Conservation (phyloP, 2,113 vertebrate genomes). For the Nymphicus hollandicus region DNA sequence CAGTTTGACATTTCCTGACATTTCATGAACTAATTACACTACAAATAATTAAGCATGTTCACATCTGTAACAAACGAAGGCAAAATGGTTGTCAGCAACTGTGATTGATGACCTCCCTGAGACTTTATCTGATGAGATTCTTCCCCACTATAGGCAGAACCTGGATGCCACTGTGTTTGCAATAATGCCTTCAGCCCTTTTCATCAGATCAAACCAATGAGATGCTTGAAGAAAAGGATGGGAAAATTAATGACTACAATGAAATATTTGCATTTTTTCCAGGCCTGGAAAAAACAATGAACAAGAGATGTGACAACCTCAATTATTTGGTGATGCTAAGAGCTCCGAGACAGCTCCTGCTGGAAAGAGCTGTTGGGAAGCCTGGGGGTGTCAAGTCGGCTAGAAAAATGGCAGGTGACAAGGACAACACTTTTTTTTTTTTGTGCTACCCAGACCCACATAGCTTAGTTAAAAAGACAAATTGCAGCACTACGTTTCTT, state of each 20-base stretch:
- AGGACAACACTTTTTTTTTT: constrained; percentile 82
- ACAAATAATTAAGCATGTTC: constrained; percentile 93
- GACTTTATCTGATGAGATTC: constrained; percentile 87
- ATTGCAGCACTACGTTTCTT: constrained; percentile 79
- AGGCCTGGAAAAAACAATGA: constrained; percentile 83
- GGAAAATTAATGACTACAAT: constrained; percentile 99
- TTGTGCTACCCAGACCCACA: constrained; percentile 78
- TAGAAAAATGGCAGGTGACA: constrained; percentile 95
- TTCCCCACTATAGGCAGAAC: constrained; percentile 73
- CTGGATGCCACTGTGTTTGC: constrained; percentile 78
- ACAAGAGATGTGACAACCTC: constrained; percentile 98
- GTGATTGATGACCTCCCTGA: constrained; percentile 88
- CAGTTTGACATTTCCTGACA: constrained; percentile 86
- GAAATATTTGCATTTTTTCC: constrained; percentile 95
- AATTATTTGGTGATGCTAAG: constrained; percentile 97
- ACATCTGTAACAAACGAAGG: constrained; percentile 87
- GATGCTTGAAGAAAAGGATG: constrained; percentile 89
- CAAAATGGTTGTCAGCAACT: constrained; percentile 82
- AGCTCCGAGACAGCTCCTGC: constrained; percentile 90
- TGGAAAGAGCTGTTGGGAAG: constrained; percentile 87
- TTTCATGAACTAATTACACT: constrained; percentile 90
- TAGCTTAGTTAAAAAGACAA: constrained; percentile 92
- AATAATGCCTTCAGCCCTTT: constrained; percentile 85
- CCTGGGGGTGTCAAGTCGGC: constrained; percentile 87
- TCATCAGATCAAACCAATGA: constrained; percentile 88